These are phyloP conservation scores for Scylla paramamosain DNA, from an alignment of 1,140 invertebrate species.

Conservation along the genomic window DNA sequence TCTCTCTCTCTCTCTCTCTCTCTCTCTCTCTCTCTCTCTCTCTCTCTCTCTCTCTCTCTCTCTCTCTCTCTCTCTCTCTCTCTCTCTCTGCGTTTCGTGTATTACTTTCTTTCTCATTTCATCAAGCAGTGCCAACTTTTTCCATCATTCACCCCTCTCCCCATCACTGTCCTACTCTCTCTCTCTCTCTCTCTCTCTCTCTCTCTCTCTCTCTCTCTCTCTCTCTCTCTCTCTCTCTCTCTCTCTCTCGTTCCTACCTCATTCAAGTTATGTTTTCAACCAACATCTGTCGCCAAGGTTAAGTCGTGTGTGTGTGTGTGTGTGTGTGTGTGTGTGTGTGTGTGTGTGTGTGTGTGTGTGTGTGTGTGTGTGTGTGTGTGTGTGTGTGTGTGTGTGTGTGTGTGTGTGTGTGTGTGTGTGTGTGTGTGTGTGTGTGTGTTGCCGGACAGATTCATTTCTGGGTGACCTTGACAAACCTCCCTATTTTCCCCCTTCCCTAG, in stretches of 20 bases:
- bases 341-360: not conserved
- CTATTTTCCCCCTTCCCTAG: not conserved
- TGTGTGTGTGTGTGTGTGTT: not conserved
- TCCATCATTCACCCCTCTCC: too few species aligned
- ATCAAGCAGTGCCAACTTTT: too few species aligned
- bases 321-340: constrained; percentile 19
- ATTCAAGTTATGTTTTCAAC: not conserved
- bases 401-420: constrained; percentile 20
- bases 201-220: not conserved
- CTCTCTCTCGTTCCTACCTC: not conserved
- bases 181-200: not conserved
- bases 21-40: too few species aligned
- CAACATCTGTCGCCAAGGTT: not conserved
- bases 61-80: too few species aligned
- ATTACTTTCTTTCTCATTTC: too few species aligned
- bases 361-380: not conserved
- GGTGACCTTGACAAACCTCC: too few species aligned
- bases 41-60: too few species aligned
- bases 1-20: too few species aligned
- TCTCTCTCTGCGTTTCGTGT: too few species aligned
- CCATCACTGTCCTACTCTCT: too few species aligned
- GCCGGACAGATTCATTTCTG: too few species aligned
- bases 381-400: constrained; percentile 7
- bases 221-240: not conserved
- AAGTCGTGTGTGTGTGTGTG: not conserved